Evolutionary conservation across 2,888 invertebrate species (phyloP), one percentile per base, ranked within the genome.

Genomic region (Luperina testacea): DNA sequence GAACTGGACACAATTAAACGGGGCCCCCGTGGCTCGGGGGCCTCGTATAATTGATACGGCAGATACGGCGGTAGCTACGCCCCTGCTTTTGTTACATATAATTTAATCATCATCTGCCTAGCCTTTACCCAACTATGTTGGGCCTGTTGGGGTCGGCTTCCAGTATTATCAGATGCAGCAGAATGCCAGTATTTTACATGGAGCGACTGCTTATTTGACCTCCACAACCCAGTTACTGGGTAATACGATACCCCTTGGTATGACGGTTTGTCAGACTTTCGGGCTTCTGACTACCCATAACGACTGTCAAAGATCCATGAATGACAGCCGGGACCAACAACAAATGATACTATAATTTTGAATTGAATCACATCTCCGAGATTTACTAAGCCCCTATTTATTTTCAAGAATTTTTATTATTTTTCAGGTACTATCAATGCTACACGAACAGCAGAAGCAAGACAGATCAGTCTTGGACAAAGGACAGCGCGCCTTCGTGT

Each of bases 401-500:
- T n/a, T 27, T 20, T 15, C 20, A 38, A 20, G 15, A 8, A 13
- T 8, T 38, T 15, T 15, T 59, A 20, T 32, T 2, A 42, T 13
- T 61, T 90, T 90, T 0, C 92, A 97, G 93, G 94, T 98, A 0
- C 94, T 97, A 65, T 96, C 97, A 32, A 97, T 97, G 79, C 97
- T 98, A 81, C 97, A 98, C 91, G 96, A 97, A 20, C 93, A 98
- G 53, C 98, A 98, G 90, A 93, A 96, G 68, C 95, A 97, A 64
- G 99, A 99, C 94, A 97, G 99, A 86, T 97, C 97, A 0, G 92
- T 98, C 15, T 98, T 98, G 91, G 99, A 99, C 92, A 98, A 98
- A 92, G 99, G 98, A 0, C 98, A 98, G 86, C 97, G 98, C 75
- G 99, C 99, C 0, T 99, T 99, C 95, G 99, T 99, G 0, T 99